Evolutionary conservation across 2,113 vertebrate genomes (phyloP).

Genomic region (Prolemur simus): DNA sequence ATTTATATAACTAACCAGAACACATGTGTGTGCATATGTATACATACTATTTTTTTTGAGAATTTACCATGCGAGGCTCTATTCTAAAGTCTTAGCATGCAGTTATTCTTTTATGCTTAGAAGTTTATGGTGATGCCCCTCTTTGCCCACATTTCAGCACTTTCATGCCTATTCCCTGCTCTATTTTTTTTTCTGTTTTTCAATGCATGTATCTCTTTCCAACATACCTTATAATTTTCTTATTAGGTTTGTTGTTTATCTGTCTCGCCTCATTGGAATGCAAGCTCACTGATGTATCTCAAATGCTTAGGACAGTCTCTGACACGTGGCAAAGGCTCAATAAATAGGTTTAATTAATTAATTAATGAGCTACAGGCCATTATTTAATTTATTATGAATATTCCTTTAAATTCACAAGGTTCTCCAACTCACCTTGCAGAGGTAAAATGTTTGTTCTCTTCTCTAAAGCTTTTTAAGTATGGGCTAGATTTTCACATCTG

Average conservation of each 20-base stretch:
- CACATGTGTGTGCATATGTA: no score
- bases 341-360: constrained; percentile 19
- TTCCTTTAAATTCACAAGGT: not conserved
- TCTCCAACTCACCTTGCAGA: not conserved
- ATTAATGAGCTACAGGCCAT: not conserved
- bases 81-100: not conserved
- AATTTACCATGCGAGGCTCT: not conserved
- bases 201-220: not conserved
- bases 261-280: not conserved
- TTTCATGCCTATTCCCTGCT: not conserved
- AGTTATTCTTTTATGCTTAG: not conserved
- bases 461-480: not conserved
- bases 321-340: not conserved
- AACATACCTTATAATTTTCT: not conserved
- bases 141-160: not conserved
- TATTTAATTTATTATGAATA: not conserved
- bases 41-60: not conserved
- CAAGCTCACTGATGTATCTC: not conserved
- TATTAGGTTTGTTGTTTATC: not conserved
- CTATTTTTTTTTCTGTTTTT: not conserved
- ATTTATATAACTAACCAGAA: not conserved
- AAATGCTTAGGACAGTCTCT: not conserved
- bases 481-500: constrained; percentile 14
- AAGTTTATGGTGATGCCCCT: not conserved
- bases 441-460: not conserved